Evolutionary conservation across 2,113 vertebrate species (phyloP), one percentile per base, ranked within the genome.

Genomic region (Neofelis nebulosa): DNA sequence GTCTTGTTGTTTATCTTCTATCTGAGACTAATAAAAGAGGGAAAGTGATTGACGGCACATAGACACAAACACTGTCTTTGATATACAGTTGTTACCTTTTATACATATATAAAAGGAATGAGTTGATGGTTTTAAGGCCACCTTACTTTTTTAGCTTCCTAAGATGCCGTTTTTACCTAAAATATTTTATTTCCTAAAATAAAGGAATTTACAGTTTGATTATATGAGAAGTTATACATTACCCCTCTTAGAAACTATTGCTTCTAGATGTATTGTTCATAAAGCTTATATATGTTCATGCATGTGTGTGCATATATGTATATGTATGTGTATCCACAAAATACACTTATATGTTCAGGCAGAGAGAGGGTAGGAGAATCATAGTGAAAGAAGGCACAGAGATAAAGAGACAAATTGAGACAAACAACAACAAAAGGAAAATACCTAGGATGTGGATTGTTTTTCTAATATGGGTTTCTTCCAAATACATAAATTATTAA

Each of bases 1-100:
- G 87, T 98, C 98, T 98, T 97, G 36, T 98, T 99, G 98, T 98
- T 99, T 99, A 98, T 98, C 97, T 99, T 98, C 97, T 95, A 95
- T 97, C 97, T 98, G 97, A 98, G 98, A 98, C 98, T 98, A 98
- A 99, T 98, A 98, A 98, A 98, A 97, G 94, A 63, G 98, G 86
- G 97, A 97, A 91, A 63, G 89, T 98, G 98, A 99, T 93, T 97
- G 99, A 98, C 93, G 94, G 98, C 91, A 96, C 45, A 82, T 11
- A 93, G 97, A 96, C 96, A 95, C 2, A 23, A 97, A 95, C 92
- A 98, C 55, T 78, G 94, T 95, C 76, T 92, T 74, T 98, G 91
- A 88, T 94, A 95, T 87, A 80, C 10, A 93, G 84, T 71, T 91
- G 82, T 65, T 94, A 84, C 82, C 84, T 95, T 97, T 89, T 83